Evolutionary conservation across 1,140 invertebrate species (phyloP).

Genomic region (Laupala kohalensis): DNA sequence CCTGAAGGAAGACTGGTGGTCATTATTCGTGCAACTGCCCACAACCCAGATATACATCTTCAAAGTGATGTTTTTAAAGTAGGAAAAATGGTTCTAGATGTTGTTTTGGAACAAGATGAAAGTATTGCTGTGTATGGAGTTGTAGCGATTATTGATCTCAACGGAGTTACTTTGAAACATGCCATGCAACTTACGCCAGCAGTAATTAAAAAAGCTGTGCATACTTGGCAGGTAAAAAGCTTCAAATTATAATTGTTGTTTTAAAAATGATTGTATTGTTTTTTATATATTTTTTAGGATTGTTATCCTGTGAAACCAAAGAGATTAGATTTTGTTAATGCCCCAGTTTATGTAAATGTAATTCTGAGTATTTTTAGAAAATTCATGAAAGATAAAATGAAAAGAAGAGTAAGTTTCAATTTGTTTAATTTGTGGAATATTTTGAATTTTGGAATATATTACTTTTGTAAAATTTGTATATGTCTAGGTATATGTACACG

Average conservation of each 20-base stretch:
- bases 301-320: slow-evolving; percentile 54
- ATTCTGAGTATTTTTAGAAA: slow-evolving; percentile 51
- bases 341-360: slow-evolving; percentile 49
- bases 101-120: slow-evolving; percentile 29
- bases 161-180: slow-evolving; percentile 39
- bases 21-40: slow-evolving; percentile 37
- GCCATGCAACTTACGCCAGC: slow-evolving; percentile 41
- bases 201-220: slow-evolving; percentile 41
- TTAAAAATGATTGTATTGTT: not conserved
- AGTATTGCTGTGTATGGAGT: slow-evolving; percentile 41
- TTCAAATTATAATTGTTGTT: not conserved
- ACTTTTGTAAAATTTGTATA: not conserved
- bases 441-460: slow-evolving; percentile 2
- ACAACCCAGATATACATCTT: slow-evolving; percentile 38
- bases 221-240: slow-evolving; percentile 41
- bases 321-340: slow-evolving; percentile 54
- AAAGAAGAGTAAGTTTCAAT: slow-evolving; percentile 31
- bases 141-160: slow-evolving; percentile 44
- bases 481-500: not conserved
- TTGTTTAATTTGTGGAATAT: not conserved
- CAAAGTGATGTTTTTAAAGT: slow-evolving; percentile 45
- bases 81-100: slow-evolving; percentile 19
- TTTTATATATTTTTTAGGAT: slow-evolving; percentile 27
- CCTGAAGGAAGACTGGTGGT: slow-evolving; percentile 35
- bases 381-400: slow-evolving; percentile 58